Conservation (phyloP, 2,888 invertebrate species). For the Sphecodes monilicornis region DNA sequence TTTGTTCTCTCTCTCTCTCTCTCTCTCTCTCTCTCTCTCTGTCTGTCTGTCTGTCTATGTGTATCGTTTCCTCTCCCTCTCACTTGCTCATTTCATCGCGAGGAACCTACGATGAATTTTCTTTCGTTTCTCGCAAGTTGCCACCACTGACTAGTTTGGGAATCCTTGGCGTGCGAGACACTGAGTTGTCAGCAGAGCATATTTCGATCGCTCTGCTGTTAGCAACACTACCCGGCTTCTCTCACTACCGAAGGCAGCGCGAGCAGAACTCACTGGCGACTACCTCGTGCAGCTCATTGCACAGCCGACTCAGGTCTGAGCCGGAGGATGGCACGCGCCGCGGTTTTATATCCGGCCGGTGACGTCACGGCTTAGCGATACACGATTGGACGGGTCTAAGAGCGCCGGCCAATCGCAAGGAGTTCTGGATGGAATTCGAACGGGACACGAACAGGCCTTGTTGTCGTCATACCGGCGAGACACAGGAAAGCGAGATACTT, state of each 20-base stretch:
- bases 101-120: neutral
- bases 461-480: conserved; percentile 63
- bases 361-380: conserved; percentile 76
- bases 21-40: neutral
- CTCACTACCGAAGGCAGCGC: conserved; percentile 69
- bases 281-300: conserved; percentile 75
- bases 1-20: conserved; percentile 27
- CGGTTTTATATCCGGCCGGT: conserved; percentile 75
- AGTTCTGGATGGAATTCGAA: conserved; percentile 71
- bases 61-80: conserved; percentile 20
- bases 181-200: conserved; percentile 6
- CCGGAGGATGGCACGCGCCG: conserved; percentile 69
- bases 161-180: neutral
- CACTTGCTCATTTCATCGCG: conserved; percentile 22
- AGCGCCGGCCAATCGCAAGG: conserved; percentile 83
- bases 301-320: conserved; percentile 79
- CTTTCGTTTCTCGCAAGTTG: neutral
- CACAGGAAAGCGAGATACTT: conserved; percentile 42
- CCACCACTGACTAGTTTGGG: conserved; percentile 1
- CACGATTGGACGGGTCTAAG: conserved; percentile 72
- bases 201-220: conserved; percentile 10
- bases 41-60: conserved; percentile 1
- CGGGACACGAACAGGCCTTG: conserved; percentile 59
- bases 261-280: conserved; percentile 73
- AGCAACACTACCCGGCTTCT: conserved; percentile 62